Base-by-base conservation (phyloP, 2,888 invertebrate genomes). In the Palloptera scutellata region DNA sequence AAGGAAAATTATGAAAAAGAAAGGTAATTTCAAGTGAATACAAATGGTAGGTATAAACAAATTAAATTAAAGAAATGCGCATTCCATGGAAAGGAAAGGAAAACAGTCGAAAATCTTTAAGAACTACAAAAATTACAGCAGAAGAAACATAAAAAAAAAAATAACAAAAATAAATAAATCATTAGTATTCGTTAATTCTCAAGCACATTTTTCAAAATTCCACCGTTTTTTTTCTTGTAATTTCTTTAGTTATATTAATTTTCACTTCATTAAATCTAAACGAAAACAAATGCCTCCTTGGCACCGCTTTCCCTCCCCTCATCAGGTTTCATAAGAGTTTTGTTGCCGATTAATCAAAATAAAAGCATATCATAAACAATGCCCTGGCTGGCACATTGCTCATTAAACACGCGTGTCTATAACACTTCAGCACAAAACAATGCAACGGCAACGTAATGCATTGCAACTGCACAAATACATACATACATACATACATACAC, bases 311-410 rank as follows among this genome's bases (percentile, higher is more conserved):
- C 43, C 19, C 9, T 43, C 19, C 17, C 6, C 30, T 17, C 43
- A 17, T 11, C 4, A n/a, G 15, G 15, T 58, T 64, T 75, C 69
- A 67, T 64, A 68, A 74, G 72, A 75, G 75, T 72, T 76, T 73
- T 68, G 71, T 77, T 75, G 72, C 72, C 68, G 69, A 77, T 77
- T 77, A 76, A 76, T 77, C 77, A 77, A 77, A 75, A 74, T 73
- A 68, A 71, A 59, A 65, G 66, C 65, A 66, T 70, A 72, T 66
- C 41, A 68, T 59, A 64, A 68, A 64, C 64, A 64, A 52, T 51
- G 42, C 12, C 11, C 19, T 15, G 41, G 30, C 48, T 12, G 9
- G 15, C 30, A 40, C 41, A 59, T n/a, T n/a, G 30, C 30, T 2
- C 30, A 30, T 30, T 41, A 13, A 59, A 59, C 59, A 43, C 59